These are phyloP conservation scores for Hipparchia sbordonii DNA, from an alignment of 2,888 invertebrate species.

Conservation along the genomic window DNA sequence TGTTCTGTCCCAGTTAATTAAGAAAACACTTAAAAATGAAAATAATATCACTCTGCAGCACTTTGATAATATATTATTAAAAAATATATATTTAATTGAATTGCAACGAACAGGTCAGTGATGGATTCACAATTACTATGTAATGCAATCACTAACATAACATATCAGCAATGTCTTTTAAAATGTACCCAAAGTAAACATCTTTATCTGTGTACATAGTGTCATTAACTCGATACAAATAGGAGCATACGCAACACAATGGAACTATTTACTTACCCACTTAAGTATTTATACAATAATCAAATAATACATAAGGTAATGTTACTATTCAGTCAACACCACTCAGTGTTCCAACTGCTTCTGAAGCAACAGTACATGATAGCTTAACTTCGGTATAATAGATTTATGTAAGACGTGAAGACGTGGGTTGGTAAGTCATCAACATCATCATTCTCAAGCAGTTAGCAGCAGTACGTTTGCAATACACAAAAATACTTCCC, in stretches of 20 bases:
- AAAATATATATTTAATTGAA: constrained; percentile 6
- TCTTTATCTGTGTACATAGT: constrained; percentile 59
- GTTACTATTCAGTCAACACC: not conserved
- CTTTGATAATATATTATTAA: not conserved
- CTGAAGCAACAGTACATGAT: too few relatives aligned
- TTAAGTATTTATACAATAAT: constrained; percentile 1
- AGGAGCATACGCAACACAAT: constrained; percentile 19
- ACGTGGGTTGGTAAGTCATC: too few relatives aligned
- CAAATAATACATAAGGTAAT: not conserved
- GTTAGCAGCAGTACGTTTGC: too few relatives aligned
- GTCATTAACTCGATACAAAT: constrained; percentile 57
- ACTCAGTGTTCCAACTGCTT: too few relatives aligned
- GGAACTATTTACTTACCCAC: constrained; percentile 10
- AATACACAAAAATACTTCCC: too few relatives aligned
- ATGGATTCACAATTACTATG: constrained; percentile 34
- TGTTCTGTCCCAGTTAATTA: constrained; percentile 21
- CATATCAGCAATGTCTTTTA: constrained; percentile 48
- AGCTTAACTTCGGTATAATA: too few relatives aligned
- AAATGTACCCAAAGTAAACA: constrained; percentile 56
- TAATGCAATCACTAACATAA: constrained; percentile 34
- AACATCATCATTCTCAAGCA: too few relatives aligned
- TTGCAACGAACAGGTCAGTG: constrained; percentile 19
- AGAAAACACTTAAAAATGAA: not conserved
- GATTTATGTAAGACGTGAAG: too few relatives aligned
- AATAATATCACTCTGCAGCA: not conserved